Percentiles rank a stretch among this genome's conserved stretches.
These are phyloP conservation scores for human DNA, from an alignment of 2,113 vertebrate species.

Conservation along the genomic window GRCh38 chr22:27054501-27055000, in stretches of 20 bases:
- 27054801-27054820: fast-evolving
- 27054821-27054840: not conserved
- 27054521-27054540: not conserved
- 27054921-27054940: not conserved
- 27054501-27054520: too few species aligned
- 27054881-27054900: not conserved
- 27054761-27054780: fast-evolving
- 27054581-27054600: not conserved
- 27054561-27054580: not conserved
- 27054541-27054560: not conserved
- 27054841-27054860: not conserved
- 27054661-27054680: not conserved
- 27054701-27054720: not conserved
- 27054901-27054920: not conserved
- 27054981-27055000: not conserved
- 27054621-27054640: not conserved
- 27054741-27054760: not conserved
- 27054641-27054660: too few species aligned
- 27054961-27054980: not conserved
- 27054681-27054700: not conserved
- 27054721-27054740: not conserved
- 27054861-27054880: fast-evolving
- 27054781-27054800: not conserved
- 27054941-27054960: fast-evolving
- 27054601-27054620: fast-evolving